Percentiles rank a stretch among this genome's conserved stretches.
phyloP scores from a whole-genome alignment of 2,113 vertebrate genomes.

The Meleagris gallopavo region DNA sequence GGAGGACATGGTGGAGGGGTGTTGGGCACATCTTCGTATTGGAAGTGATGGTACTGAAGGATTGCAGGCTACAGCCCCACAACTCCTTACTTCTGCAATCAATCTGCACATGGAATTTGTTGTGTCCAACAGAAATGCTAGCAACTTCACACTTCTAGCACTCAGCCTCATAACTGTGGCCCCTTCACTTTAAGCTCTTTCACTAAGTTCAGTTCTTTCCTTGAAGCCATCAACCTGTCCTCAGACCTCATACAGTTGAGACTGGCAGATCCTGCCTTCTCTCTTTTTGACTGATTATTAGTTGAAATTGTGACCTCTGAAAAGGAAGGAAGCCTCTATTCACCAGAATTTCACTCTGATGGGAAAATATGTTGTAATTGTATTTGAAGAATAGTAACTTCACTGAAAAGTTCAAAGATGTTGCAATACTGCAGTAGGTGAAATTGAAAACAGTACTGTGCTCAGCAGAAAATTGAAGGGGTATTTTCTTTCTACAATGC shows the following conservation, averaged over 20 bases:
- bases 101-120: not conserved
- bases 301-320: not conserved
- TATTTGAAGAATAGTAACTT: not conserved
- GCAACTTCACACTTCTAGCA: not conserved
- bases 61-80: not conserved
- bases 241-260: not conserved
- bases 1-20: not conserved
- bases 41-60: not conserved
- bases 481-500: not conserved
- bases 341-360: not conserved
- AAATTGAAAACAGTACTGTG: not conserved
- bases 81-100: not conserved
- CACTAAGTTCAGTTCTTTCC: not conserved
- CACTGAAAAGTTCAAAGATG: not conserved
- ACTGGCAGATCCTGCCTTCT: not conserved
- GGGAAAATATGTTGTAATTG: not conserved
- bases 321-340: not conserved
- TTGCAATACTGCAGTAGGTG: not conserved
- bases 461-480: not conserved
- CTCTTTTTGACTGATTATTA: not conserved
- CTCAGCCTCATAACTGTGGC: not conserved
- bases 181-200: not conserved
- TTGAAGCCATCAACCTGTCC: not conserved
- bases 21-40: rapidly evolving
- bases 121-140: not conserved